Evolutionary conservation across 2,797 vertebrate genomes (phyloP).

Genomic region (Chelon labrosus): DNA sequence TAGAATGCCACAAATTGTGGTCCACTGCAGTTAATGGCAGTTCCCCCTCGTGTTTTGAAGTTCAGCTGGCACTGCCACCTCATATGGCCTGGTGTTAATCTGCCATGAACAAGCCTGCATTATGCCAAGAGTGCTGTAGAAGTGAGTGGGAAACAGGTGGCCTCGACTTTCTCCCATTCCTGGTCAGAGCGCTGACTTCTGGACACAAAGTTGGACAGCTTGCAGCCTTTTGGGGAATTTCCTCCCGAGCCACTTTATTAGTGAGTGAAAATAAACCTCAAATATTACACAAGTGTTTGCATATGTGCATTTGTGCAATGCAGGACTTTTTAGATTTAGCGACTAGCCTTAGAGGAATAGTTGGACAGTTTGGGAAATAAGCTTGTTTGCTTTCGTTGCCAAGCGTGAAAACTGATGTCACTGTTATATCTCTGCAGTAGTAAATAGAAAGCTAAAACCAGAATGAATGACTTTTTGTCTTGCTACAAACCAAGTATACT

Average conservation of each 20-base stretch:
- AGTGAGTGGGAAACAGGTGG: constrained; percentile 85
- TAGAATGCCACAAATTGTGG: constrained; percentile 86
- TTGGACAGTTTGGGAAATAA: constrained; percentile 17
- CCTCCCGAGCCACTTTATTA: constrained; percentile 56
- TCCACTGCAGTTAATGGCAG: constrained; percentile 74
- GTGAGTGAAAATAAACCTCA: constrained; percentile 65
- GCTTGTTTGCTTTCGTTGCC: constrained; percentile 2
- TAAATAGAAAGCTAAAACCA: background rate
- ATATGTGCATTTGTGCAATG: constrained; percentile 32
- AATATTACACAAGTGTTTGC: constrained; percentile 54
- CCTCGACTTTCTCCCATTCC: constrained; percentile 63
- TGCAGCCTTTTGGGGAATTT: constrained; percentile 63
- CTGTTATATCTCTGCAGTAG: background rate
- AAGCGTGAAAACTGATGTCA: background rate
- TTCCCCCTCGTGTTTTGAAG: constrained; percentile 80
- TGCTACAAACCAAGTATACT: no score
- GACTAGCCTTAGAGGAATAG: constrained; percentile 14
- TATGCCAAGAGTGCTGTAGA: constrained; percentile 78
- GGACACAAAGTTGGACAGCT: constrained; percentile 60
- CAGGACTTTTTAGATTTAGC: constrained; percentile 14
- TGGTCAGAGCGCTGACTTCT: constrained; percentile 55
- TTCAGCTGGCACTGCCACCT: constrained; percentile 87
- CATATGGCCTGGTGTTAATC: constrained; percentile 81
- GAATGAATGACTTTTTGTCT: background rate
- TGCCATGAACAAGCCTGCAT: constrained; percentile 82